Percentiles rank a stretch among this genome's conserved stretches.
Conservation (phyloP, 2,113 vertebrate species). For the Sprattus sprattus region DNA sequence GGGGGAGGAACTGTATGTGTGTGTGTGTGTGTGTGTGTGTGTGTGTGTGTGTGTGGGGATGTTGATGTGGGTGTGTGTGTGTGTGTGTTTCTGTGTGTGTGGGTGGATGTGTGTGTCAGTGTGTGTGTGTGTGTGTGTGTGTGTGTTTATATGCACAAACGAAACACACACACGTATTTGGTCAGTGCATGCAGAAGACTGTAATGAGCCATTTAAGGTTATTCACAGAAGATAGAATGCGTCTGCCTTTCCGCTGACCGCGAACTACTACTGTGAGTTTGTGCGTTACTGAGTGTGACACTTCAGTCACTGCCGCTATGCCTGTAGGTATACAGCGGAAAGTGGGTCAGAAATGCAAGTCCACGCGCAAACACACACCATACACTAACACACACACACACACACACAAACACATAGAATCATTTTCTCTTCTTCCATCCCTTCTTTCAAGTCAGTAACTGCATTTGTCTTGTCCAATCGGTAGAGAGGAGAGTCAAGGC, state of each 20-base stretch:
- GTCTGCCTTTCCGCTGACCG: neutral
- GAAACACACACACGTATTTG: neutral
- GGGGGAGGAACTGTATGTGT: neutral
- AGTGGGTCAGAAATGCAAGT: slow-evolving; percentile 34
- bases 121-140: neutral
- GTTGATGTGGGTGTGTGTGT: neutral
- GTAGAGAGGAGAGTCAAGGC: neutral
- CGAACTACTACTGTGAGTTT: neutral
- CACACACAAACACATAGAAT: slow-evolving; percentile 27
- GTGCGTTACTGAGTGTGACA: neutral
- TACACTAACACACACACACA: slow-evolving; percentile 6
- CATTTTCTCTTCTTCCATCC: neutral
- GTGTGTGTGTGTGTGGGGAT: neutral
- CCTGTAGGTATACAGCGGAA: slow-evolving; percentile 35
- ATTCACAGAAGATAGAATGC: neutral
- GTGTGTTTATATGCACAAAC: neutral
- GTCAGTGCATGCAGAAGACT: neutral
- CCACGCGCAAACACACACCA: neutral
- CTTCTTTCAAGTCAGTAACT: neutral
- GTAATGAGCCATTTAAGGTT: neutral
- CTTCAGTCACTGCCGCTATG: neutral
- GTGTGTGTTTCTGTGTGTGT: neutral
- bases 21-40: neutral
- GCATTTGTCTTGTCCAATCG: slow-evolving; percentile 21
- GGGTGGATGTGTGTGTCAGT: neutral